A percentile compares a stretch with the other conserved stretches of the same genome.
These are phyloP conservation scores for Catalaphyllia jardinei DNA, from an alignment of 64 coral and sea anemone genomes.

Conservation along the genomic window DNA sequence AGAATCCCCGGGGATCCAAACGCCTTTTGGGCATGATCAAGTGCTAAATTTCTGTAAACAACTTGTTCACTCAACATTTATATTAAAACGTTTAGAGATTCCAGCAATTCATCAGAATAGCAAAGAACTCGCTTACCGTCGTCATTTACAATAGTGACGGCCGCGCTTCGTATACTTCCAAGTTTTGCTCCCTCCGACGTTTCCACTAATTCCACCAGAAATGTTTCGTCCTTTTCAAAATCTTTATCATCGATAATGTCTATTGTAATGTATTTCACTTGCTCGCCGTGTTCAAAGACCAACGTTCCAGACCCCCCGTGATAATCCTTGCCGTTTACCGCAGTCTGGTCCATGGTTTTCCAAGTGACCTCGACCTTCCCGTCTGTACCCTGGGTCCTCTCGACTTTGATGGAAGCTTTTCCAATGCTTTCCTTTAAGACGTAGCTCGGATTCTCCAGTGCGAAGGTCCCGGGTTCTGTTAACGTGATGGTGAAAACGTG, in stretches of 20 bases:
- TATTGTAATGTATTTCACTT: constrained; percentile 78
- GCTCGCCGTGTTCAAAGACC: constrained; percentile 89
- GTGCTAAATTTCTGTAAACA: too few relatives aligned
- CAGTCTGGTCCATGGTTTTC: constrained; percentile 84
- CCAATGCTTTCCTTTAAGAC: constrained; percentile 95
- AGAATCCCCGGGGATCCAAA: too few relatives aligned
- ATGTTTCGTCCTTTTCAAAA: constrained; percentile 97
- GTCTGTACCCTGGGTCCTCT: constrained; percentile 84
- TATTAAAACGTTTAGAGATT: too few relatives aligned
- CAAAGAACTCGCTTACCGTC: constrained; percentile 63
- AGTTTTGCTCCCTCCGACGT: constrained; percentile 79
- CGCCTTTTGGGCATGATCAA: neutral
- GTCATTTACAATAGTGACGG: constrained; percentile 91
- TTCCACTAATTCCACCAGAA: constrained; percentile 70
- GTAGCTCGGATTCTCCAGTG: constrained; percentile 95
- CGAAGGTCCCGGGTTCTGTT: constrained; percentile 91
- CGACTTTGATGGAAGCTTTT: constrained; percentile 61
- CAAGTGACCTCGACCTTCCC: constrained; percentile 81
- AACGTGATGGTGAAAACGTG: neutral
- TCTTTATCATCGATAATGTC: constrained; percentile 95
- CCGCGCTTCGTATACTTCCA: constrained; percentile 70
- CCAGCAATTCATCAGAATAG: neutral
- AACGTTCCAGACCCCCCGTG: constrained; percentile 76
- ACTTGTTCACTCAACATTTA: too few relatives aligned
- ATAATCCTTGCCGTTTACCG: constrained; percentile 81